Percentiles rank a stretch among this genome's conserved stretches.
phyloP scores from a whole-genome alignment of 2,888 invertebrate species.

The Agonopterix alstromeriana region DNA sequence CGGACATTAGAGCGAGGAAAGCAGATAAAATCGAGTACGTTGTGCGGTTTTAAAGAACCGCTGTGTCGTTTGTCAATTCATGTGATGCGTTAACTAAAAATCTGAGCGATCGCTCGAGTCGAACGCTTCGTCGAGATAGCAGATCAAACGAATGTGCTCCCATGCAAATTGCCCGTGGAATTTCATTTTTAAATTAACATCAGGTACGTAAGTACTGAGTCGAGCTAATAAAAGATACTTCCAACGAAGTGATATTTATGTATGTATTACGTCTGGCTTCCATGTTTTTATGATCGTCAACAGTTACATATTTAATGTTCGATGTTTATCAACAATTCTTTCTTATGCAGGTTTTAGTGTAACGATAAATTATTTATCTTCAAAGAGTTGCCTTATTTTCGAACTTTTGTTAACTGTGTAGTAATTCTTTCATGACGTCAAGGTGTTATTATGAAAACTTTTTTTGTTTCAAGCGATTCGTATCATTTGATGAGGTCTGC shows the following conservation, averaged over 20 bases:
- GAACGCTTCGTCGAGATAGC: constrained; percentile 36
- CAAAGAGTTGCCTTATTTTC: constrained; percentile 69
- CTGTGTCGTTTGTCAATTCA: constrained; percentile 54
- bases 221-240: constrained; percentile 60
- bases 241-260: constrained; percentile 67
- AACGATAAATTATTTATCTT: constrained; percentile 73
- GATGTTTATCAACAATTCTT: constrained; percentile 77
- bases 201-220: constrained; percentile 42
- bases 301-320: constrained; percentile 76
- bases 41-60: constrained; percentile 34
- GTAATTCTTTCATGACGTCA: constrained; percentile 54
- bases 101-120: constrained; percentile 44
- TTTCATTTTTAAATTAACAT: constrained; percentile 55
- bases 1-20: constrained; percentile 28
- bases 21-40: constrained; percentile 48
- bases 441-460: constrained; percentile 45
- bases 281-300: constrained; percentile 71
- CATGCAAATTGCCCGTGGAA: constrained; percentile 59
- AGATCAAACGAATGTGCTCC: constrained; percentile 51
- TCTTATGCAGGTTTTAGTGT: constrained; percentile 74
- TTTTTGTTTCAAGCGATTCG: constrained; percentile 4
- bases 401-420: constrained; percentile 56
- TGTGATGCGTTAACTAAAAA: constrained; percentile 59
- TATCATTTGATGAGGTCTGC: constrained; percentile 18
- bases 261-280: constrained; percentile 63